A percentile compares a stretch with the other conserved stretches of the same genome.
Evolutionary conservation across 2,797 vertebrate species (phyloP).

Genomic region (Mus minutoides): DNA sequence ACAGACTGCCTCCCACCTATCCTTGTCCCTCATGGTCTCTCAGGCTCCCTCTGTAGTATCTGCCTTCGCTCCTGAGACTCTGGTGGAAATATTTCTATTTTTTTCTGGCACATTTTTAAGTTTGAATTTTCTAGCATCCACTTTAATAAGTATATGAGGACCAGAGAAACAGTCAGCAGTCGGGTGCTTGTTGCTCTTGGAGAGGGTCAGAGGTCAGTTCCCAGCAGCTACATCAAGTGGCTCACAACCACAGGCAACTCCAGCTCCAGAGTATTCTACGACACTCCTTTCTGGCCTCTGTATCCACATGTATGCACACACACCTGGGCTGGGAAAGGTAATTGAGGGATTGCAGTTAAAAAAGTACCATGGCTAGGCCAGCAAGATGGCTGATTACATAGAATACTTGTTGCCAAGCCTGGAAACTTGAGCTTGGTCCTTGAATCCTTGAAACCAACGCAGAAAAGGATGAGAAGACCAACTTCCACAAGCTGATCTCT

Average conservation of each 20-base stretch:
- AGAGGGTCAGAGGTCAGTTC: not conserved
- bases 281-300: not conserved
- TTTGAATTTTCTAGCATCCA: conserved; percentile 7
- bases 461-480: not conserved
- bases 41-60: not conserved
- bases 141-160: not conserved
- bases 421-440: not conserved
- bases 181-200: too few relatives aligned
- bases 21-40: not conserved
- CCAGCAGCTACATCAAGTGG: not conserved
- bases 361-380: not conserved
- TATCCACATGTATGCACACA: not conserved
- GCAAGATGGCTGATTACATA: not conserved
- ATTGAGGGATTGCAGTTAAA: not conserved
- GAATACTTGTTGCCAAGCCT: not conserved
- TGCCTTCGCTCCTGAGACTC: not conserved
- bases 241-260: not conserved
- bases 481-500: not conserved
- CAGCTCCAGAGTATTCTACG: not conserved
- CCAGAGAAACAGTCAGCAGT: not conserved
- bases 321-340: not conserved
- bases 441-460: not conserved
- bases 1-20: not conserved
- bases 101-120: not conserved
- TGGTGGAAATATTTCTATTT: conserved; percentile 40